Evolutionary conservation across 2,797 vertebrate species (phyloP).

Genomic region (Octomys mimax): DNA sequence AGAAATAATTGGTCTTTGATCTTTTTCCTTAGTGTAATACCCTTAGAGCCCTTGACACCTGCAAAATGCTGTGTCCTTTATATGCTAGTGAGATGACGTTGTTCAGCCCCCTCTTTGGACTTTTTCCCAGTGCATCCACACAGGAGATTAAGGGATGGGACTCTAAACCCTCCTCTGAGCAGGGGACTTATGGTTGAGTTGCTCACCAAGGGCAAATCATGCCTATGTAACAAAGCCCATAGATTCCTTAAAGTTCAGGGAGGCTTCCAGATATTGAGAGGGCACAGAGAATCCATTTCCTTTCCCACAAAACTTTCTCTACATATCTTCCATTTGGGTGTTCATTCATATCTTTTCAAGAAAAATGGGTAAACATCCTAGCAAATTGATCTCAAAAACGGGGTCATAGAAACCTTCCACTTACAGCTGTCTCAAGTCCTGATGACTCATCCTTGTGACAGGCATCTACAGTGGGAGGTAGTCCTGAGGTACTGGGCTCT

Average conservation of each 20-base stretch:
- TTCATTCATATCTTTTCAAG: not conserved
- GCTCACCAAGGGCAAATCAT: not conserved
- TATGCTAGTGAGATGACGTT: not conserved
- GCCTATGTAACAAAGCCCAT: not conserved
- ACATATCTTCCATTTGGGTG: not conserved
- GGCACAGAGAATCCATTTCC: too few relatives aligned
- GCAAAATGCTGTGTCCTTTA: not conserved
- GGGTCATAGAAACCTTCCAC: too few relatives aligned
- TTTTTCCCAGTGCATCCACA: not conserved
- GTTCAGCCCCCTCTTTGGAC: too few relatives aligned
- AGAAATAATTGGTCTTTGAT: not conserved
- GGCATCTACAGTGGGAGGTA: rapidly evolving
- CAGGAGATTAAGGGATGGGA: not conserved
- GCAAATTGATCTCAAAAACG: too few relatives aligned
- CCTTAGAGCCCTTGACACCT: not conserved
- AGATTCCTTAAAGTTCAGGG: not conserved
- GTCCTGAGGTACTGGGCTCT: not conserved
- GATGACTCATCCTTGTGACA: not conserved
- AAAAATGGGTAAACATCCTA: not conserved
- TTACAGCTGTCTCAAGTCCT: not conserved
- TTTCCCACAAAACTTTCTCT: not conserved
- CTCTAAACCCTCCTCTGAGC: too few relatives aligned
- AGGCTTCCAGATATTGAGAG: not conserved
- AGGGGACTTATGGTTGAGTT: not conserved
- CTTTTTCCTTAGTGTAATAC: not conserved